Base-by-base conservation (phyloP, 1,140 invertebrate genomes). In the Micrasema longulum region DNA sequence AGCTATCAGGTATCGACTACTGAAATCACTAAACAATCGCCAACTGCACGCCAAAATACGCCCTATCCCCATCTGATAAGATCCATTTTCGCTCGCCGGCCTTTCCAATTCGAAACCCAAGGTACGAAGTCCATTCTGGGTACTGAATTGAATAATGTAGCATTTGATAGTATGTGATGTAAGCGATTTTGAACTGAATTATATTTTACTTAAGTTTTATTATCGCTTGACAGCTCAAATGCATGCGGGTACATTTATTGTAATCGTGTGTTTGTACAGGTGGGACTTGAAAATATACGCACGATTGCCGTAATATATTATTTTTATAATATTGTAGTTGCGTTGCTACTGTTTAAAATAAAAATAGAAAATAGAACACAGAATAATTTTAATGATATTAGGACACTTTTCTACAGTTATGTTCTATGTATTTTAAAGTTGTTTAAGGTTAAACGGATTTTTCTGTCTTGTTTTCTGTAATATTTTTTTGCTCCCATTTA, bases 191-290 rank as follows among this genome's bases (percentile, higher is more conserved):
- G 18, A 38, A 14, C 55, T 5, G 10, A 18, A 41, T 60, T 20
- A 2, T 9, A 3, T 20, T 22, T 1, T 38, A 16, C 9, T 7
- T 18, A 20, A 22, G 35, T 4, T 0, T 38, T 41, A 60, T 38
- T 60, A 18, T 43, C 16, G 55, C 6, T 60, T 60, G 35, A 60
- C 18, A 12, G 14, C 20, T 18, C 16, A 23, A 41, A 14, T 20
- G 16, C 20, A 43, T 60, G 55, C 10, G 36, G 36, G 35, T 35
- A 5, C 10, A 22, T 26, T 16, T 38, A 60, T 60, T 43, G 55
- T 60, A 20, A 41, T 20, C n/a, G 20, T 23, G 23, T 57, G 14
- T 60, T 60, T 38, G 18, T 60, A 60, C 55, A 60, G 55, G 55
- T 60, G 55, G 55, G 14, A n/a, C 2, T 9, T 7, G 22, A 60